Conservation (phyloP, 2,888 invertebrate genomes). For the Minunthozetes semirufus region DNA sequence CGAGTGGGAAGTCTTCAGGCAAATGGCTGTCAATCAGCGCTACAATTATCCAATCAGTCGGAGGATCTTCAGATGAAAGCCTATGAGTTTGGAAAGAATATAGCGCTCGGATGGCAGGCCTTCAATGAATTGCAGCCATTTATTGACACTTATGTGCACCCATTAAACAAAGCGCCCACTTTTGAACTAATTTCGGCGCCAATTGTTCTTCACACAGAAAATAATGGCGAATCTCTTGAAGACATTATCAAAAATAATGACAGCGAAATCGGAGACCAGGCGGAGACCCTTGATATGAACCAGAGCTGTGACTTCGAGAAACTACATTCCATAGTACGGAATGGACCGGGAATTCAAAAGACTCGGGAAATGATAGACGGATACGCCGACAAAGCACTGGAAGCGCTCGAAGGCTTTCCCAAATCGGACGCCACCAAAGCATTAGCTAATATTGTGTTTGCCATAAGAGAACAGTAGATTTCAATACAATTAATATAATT, state of each 20-base stretch:
- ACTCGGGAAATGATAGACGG: conserved; percentile 45
- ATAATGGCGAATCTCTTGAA: conserved; percentile 54
- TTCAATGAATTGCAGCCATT: conserved; percentile 48
- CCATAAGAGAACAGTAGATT: conserved; percentile 36
- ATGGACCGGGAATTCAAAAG: conserved; percentile 44
- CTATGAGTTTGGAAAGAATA: conserved; percentile 11
- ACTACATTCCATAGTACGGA: conserved; percentile 39
- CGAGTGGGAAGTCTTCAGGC: not conserved
- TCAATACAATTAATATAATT: not conserved
- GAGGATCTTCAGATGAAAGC: not conserved
- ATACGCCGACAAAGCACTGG: conserved; percentile 56
- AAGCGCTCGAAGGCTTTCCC: conserved; percentile 66
- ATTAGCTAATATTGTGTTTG: conserved; percentile 63
- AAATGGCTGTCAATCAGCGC: not conserved
- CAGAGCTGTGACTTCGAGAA: conserved; percentile 31
- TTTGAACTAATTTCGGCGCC: conserved; percentile 74
- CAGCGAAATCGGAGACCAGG: not conserved
- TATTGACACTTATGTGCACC: conserved; percentile 43
- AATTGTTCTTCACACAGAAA: conserved; percentile 69
- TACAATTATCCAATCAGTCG: not conserved
- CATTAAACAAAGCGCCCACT: conserved; percentile 50
- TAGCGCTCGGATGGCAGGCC: conserved; percentile 74
- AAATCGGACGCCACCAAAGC: conserved; percentile 76
- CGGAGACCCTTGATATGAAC: not conserved
- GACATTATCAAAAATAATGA: conserved; percentile 42